Evolutionary conservation across 2,113 vertebrate species (phyloP), one percentile per base, ranked within the genome.

Genomic region (Lichenostomus cassidix): DNA sequence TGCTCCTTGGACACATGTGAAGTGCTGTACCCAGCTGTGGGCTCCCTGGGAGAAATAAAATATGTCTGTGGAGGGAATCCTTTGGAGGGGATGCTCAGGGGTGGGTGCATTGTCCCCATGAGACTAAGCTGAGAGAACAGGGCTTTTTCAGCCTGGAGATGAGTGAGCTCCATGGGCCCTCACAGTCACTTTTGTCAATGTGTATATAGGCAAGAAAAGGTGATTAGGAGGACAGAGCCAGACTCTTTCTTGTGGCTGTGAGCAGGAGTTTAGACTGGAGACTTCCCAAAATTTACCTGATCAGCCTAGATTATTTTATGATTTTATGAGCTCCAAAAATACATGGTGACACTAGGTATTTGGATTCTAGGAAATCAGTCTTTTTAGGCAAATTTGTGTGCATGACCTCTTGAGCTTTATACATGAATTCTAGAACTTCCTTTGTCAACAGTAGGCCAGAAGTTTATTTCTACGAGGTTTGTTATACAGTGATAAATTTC

Each of bases 141-240:
- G 37, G 3, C 12, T 70, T 81, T 44, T 42, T 52, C 39, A 33
- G 7, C 11, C 9, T 49, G 46, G 39, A 64, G 23, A 31, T 29
- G 11, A 29, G 7, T 1, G 2, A 83, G 19, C 13, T 78, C 64
- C 1, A 3, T 20, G 65, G 31, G 4, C 9, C 44, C 27, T 35
- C 28, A 5, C 2, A 31, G 22, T 3, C 11, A n/a, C 25, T 31
- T 64, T n/a, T n/a, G 12, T 23, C 0, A n/a, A 11, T 10, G 5
- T 25, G 7, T 15, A 6, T 19, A 12, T 4, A 53, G 37, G 24
- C 7, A 58, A 63, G 28, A 49, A 56, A 67, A n/a, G 5, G 12
- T 44, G n/a, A 20, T 41, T 33, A 63, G 16, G 4, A 55, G 15
- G 7, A 55, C 3, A 19, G 35, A 88, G 18, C 4, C 14, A n/a